These are phyloP conservation scores for Nestor notabilis DNA, from an alignment of 2,113 vertebrate genomes.

Conservation along the genomic window DNA sequence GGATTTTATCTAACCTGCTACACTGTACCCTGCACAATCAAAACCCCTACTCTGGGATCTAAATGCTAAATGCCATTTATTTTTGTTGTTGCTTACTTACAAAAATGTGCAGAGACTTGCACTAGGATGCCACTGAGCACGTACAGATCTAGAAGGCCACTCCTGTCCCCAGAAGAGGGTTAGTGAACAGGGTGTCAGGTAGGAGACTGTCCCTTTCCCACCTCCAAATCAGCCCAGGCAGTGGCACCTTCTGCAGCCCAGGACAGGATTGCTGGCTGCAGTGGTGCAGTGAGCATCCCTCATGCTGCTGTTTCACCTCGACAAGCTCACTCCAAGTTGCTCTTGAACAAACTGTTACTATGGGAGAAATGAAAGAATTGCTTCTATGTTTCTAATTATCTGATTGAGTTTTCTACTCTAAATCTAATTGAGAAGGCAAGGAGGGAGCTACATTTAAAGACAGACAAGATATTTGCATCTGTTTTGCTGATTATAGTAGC, in stretches of 20 bases:
- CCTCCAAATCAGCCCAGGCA: not conserved
- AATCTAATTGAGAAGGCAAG: not conserved
- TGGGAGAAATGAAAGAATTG: not conserved
- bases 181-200: fast-evolving
- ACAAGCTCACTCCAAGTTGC: not conserved
- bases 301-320: fast-evolving
- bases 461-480: constrained; percentile 29
- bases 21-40: not conserved
- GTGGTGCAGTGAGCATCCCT: not conserved
- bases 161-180: not conserved
- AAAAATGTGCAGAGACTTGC: not conserved
- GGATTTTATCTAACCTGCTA: not conserved
- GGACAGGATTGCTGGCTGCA: fast-evolving
- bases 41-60: not conserved
- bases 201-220: not conserved
- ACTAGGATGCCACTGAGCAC: not conserved
- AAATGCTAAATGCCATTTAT: not conserved
- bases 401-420: not conserved
- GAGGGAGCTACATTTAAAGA: not conserved
- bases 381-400: not conserved
- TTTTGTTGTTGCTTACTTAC: not conserved
- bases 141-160: not conserved
- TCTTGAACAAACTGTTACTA: not conserved
- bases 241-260: fast-evolving
- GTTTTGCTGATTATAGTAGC: constrained; percentile 35